These are phyloP conservation scores for Hypomecis atomaria DNA, from an alignment of 2,888 invertebrate genomes.

Conservation along the genomic window DNA sequence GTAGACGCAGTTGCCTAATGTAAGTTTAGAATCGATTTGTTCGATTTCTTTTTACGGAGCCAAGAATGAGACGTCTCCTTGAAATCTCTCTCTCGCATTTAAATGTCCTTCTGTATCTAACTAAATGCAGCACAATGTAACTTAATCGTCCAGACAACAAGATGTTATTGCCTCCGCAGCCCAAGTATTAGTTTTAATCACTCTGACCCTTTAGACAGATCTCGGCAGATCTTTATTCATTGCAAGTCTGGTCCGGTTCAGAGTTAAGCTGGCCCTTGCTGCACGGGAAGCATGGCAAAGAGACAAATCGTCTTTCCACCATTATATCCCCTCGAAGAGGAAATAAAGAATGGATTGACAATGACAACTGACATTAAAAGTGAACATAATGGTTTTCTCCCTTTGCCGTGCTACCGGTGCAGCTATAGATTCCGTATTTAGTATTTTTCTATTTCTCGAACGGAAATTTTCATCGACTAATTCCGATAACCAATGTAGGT, in stretches of 20 bases:
- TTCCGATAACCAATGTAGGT: conserved; percentile 50
- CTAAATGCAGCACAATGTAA: conserved; percentile 2
- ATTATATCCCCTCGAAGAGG: no score
- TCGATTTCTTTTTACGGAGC: no score
- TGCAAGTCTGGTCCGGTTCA: conserved; percentile 55
- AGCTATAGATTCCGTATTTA: background rate
- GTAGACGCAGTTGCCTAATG: no score
- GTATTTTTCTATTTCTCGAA: conserved; percentile 58
- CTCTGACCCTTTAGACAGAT: conserved; percentile 37
- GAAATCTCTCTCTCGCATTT: background rate
- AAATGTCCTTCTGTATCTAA: background rate
- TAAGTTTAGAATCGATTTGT: no score
- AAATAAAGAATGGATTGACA: no score
- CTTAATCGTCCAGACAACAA: conserved; percentile 12
- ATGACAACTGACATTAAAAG: no score
- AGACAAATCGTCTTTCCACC: no score
- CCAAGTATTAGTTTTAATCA: conserved; percentile 63
- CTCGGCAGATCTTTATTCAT: conserved; percentile 66
- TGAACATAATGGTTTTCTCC: no score
- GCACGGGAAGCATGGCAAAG: no score
- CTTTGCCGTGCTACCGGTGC: no score
- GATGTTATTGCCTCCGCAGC: conserved; percentile 44
- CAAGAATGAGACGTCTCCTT: no score
- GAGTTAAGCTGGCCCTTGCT: conserved; percentile 49
- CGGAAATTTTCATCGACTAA: conserved; percentile 76